Conservation (phyloP, 2,797 vertebrate genomes). For the Lutjanus argentimaculatus region DNA sequence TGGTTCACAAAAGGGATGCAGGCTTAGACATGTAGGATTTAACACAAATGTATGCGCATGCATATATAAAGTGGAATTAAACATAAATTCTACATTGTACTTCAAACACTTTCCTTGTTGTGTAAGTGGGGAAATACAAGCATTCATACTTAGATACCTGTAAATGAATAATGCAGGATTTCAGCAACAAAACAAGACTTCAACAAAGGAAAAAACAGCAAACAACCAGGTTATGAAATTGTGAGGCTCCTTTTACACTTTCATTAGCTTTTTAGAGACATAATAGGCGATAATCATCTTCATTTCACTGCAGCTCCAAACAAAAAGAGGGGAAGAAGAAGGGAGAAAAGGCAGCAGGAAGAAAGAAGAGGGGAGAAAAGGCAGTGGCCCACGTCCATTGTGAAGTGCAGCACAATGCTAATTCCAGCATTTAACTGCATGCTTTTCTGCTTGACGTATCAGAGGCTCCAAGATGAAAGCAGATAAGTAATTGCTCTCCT, state of each 20-base stretch:
- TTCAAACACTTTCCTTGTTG: slow-evolving; percentile 35
- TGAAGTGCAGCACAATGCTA: slow-evolving; percentile 97
- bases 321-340: slow-evolving; percentile 80
- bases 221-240: slow-evolving; percentile 91
- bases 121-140: slow-evolving; percentile 37
- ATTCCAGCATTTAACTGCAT: slow-evolving; percentile 99
- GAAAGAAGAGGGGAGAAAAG: slow-evolving; percentile 91
- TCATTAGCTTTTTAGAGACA: slow-evolving; percentile 92
- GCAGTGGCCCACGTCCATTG: slow-evolving; percentile 95
- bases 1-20: slow-evolving; percentile 67
- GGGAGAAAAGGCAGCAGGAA: slow-evolving; percentile 58
- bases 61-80: slow-evolving; percentile 57
- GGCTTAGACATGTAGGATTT: slow-evolving; percentile 44
- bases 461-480: slow-evolving; percentile 99
- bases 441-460: slow-evolving; percentile 99
- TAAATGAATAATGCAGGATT: slow-evolving; percentile 59
- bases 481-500: slow-evolving; percentile 99
- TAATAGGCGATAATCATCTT: slow-evolving; percentile 97
- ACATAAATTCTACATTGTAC: slow-evolving; percentile 42
- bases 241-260: slow-evolving; percentile 90
- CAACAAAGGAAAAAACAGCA: slow-evolving; percentile 66
- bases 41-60: slow-evolving; percentile 58
- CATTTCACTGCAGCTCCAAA: slow-evolving; percentile 95
- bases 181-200: slow-evolving; percentile 18
- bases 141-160: slow-evolving; percentile 38